Base-by-base conservation (phyloP, 2,888 invertebrate species). In the Dryococelus australis region DNA sequence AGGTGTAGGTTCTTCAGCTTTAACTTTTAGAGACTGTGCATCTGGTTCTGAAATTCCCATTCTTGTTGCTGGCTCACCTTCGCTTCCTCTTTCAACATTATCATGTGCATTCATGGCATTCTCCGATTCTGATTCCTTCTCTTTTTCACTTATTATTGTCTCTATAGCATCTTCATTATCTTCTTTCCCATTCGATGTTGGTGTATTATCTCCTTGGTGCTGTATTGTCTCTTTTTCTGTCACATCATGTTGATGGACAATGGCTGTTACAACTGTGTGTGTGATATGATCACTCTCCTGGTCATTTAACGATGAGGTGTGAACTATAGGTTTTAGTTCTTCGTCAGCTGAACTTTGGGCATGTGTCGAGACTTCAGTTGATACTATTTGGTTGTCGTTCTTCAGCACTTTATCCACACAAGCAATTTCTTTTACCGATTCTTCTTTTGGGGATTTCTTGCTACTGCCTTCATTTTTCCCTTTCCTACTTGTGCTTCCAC, bases 101-200 rank as follows among this genome's bases (percentile, higher is more conserved):
- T 85, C 84, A 24, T 43, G 35, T 43, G 84, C 93, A 90, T 93
- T 94, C 20, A 94, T 91, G 90, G 93, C 94, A 4, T 93, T 93
- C 35, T 93, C 92, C 91, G 93, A 87, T 51, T 87, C 87, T 87
- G 88, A 27, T n/a, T 35, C 35, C 85, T 51, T n/a, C 20, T 47
- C 43, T 12, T 16, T 53, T 47, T 51, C 85, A 51, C 24, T 47
- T 43, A 43, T 43, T 47, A 65, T 51, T 27, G 26, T 27, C 8
- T 47, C 26, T 53, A 65, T 27, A 51, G 89, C 90, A 91, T 85
- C 91, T 90, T 89, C 91, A 89, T 92, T 83, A 9, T 65, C 20
- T 65, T 65, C 65, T 24, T 65, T 65, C 24, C 8, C 65, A 65
- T 65, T 8, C 20, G 65, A 65, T 24, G 85, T 87, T 65, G 0